A percentile compares a stretch with the other conserved stretches of the same genome.
These are phyloP conservation scores for Chrysolina americana DNA, from an alignment of 2,888 invertebrate species.

Conservation along the genomic window DNA sequence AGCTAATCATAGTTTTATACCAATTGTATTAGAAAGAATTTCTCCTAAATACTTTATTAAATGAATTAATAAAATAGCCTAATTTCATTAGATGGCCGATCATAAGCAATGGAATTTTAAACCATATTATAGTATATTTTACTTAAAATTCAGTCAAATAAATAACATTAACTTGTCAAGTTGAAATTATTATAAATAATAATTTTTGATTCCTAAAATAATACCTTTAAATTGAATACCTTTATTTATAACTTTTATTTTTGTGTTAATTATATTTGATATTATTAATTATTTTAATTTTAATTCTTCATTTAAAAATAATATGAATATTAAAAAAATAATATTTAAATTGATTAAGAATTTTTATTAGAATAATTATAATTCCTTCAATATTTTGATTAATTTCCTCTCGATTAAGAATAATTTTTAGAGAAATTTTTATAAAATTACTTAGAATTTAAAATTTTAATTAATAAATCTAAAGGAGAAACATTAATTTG, in stretches of 20 bases:
- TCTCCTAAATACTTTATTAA: constrained; percentile 73
- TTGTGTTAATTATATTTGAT: constrained; percentile 71
- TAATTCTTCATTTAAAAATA: constrained; percentile 49
- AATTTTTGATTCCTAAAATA: constrained; percentile 81
- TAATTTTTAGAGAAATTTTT: constrained; percentile 70
- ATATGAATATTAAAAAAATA: constrained; percentile 61
- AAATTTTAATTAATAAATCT: constrained; percentile 68
- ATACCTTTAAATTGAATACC: constrained; percentile 74
- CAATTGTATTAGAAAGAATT: constrained; percentile 78
- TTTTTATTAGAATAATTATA: constrained; percentile 71
- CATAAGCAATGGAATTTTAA: constrained; percentile 82
- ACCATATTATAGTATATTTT: constrained; percentile 75
- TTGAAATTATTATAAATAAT: constrained; percentile 74
- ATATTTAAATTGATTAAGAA: constrained; percentile 76
- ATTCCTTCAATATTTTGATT: constrained; percentile 73
- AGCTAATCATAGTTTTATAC: constrained; percentile 85
- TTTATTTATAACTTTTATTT: constrained; percentile 67
- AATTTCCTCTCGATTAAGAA: constrained; percentile 71
- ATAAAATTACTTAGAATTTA: constrained; percentile 73
- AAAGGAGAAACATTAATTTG: constrained; percentile 68
- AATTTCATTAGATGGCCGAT: constrained; percentile 78
- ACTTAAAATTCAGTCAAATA: constrained; percentile 74
- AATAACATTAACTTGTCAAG: constrained; percentile 79
- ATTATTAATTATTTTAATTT: constrained; percentile 70
- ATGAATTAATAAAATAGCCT: constrained; percentile 72